phyloP scores from a whole-genome alignment of 1,140 invertebrate species.

The Archivesica marissinica region DNA sequence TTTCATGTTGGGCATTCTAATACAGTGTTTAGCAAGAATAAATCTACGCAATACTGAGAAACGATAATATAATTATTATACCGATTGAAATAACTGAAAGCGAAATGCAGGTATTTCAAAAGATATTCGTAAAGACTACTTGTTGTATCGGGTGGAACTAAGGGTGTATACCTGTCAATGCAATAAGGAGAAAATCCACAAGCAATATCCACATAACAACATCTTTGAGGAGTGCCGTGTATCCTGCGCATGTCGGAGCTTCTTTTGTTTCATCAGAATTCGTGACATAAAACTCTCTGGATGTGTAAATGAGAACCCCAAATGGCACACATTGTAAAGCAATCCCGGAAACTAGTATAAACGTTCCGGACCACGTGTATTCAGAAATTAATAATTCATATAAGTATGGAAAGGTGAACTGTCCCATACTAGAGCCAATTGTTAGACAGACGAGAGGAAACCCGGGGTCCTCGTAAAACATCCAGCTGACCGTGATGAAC shows the following conservation, averaged over 20 bases:
- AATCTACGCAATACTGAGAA: too few relatives aligned
- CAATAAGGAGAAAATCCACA: conserved; percentile 17
- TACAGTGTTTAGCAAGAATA: too few relatives aligned
- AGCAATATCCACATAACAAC: conserved; percentile 28
- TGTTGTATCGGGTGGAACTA: too few relatives aligned
- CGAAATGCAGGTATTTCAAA: too few relatives aligned
- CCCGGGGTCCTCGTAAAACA: conserved; percentile 44
- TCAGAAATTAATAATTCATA: conserved; percentile 42
- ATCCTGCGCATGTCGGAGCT: neutral
- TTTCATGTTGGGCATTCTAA: too few relatives aligned
- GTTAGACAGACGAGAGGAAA: conserved; percentile 38
- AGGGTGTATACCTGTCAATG: conserved; percentile 9
- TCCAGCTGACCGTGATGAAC: conserved; percentile 46
- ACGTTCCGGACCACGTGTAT: conserved; percentile 40
- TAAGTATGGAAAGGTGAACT: conserved; percentile 35
- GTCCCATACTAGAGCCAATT: conserved; percentile 49
- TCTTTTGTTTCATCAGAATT: neutral
- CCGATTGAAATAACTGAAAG: too few relatives aligned
- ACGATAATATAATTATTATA: too few relatives aligned
- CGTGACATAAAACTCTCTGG: conserved; percentile 22
- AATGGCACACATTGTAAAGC: conserved; percentile 47
- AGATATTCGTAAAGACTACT: too few relatives aligned
- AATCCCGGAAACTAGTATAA: conserved; percentile 42
- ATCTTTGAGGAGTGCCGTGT: conserved; percentile 17
- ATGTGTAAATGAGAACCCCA: conserved; percentile 20